Percentiles rank a stretch among this genome's conserved stretches.
phyloP scores from a whole-genome alignment of 2,113 vertebrate species.

The Penelope pileata region DNA sequence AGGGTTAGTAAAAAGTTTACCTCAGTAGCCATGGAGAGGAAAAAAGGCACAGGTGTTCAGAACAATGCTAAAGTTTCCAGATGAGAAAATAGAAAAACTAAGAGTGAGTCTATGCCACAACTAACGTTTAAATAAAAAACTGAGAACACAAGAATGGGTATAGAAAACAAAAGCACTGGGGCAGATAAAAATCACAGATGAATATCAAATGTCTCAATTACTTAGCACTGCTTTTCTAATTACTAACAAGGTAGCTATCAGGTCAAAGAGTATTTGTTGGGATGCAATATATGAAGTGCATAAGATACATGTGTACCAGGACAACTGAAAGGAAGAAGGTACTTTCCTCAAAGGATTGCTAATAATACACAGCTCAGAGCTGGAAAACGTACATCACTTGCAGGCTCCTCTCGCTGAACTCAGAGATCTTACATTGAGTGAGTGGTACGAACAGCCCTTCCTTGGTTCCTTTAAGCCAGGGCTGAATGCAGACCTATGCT shows the following conservation, averaged over 20 bases:
- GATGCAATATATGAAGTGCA: neutral
- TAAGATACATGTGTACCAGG: neutral
- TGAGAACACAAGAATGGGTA: neutral
- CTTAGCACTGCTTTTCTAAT: neutral
- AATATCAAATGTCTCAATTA: neutral
- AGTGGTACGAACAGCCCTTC: neutral
- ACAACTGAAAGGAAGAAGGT: neutral
- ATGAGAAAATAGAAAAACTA: neutral
- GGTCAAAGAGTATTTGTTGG: neutral
- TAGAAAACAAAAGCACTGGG: neutral
- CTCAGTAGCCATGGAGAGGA: neutral
- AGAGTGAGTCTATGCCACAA: neutral
- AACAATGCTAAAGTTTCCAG: neutral
- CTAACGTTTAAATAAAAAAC: neutral
- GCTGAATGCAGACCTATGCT: neutral
- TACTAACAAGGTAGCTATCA: neutral
- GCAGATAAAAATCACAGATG: neutral
- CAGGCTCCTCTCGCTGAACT: neutral
- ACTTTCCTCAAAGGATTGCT: neutral
- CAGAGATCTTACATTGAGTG: fast-evolving
- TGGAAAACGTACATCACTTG: neutral
- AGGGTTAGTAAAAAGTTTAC: neutral
- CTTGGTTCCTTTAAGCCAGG: neutral
- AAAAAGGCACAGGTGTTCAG: neutral
- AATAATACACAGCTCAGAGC: neutral